phyloP scores from a whole-genome alignment of 2,113 vertebrate species.

The Cavia porcellus region DNA sequence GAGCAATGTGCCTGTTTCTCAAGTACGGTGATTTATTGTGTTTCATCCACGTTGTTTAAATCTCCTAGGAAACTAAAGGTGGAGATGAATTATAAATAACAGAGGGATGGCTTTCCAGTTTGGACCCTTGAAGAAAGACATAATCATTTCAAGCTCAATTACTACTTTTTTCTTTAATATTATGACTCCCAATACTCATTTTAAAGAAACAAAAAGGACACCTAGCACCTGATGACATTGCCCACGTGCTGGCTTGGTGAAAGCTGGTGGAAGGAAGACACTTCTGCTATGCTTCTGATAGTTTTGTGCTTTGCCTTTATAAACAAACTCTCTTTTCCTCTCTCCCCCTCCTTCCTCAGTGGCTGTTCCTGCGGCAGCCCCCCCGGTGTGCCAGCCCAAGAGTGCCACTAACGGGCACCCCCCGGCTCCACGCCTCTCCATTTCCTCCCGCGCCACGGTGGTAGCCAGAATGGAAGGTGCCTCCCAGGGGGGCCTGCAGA shows the following conservation, averaged over 20 bases:
- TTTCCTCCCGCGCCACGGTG: constrained; percentile 92
- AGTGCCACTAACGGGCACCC: constrained; percentile 87
- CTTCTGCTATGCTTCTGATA: constrained; percentile 37
- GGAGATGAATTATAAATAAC: not conserved
- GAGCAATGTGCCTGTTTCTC: not conserved
- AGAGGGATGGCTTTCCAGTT: not conserved
- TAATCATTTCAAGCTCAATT: not conserved
- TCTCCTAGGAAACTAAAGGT: not conserved
- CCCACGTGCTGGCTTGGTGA: not conserved
- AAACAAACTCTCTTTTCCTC: constrained; percentile 67
- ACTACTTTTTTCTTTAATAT: not conserved
- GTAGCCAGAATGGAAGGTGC: constrained; percentile 94
- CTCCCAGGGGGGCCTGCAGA: constrained; percentile 90
- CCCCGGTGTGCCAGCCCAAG: constrained; percentile 91
- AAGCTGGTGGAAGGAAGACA: constrained; percentile 20
- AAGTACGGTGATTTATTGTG: not conserved
- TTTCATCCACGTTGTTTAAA: not conserved
- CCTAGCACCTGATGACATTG: not conserved
- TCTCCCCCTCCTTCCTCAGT: constrained; percentile 86
- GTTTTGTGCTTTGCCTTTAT: not conserved
- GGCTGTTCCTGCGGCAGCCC: constrained; percentile 93
- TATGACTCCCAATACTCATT: not conserved
- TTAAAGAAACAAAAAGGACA: not conserved
- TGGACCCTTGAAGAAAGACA: constrained; percentile 14
- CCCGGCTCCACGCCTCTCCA: constrained; percentile 91